Base-by-base conservation (phyloP, 2,888 invertebrate species). In the Napeogenes inachia region DNA sequence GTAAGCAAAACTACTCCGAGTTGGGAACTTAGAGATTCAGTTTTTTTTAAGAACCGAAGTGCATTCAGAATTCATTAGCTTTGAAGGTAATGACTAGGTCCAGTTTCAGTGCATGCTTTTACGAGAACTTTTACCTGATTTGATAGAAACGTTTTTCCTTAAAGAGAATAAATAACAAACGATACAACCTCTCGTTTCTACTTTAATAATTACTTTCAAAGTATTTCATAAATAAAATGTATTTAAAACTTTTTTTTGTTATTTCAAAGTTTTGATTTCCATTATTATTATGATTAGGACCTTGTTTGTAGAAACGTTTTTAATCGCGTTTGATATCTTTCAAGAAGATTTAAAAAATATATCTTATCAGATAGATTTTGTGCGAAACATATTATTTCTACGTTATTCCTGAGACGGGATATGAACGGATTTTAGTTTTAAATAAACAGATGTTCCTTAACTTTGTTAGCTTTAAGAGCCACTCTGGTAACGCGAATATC, bases 11-110 rank as follows among this genome's bases (percentile, higher is more conserved):
- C 82, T 86, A 83, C 81, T 80, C 75, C 76, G 84, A 87, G 81
- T 87, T 84, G 62, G 72, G 60, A 81, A 84, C 80, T 82, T 79
- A 81, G 77, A 76, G 77, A 73, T 77, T 70, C 70, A 80, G 82
- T 87, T 87, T 87, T 89, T 88, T 86, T 84, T 83, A 82, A 77
- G 80, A 82, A 82, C 79, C 78, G 76, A 78, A 81, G 77, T 81
- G 81, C 81, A 82, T 84, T 84, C 78, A 72, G 82, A 85, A 87
- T 89, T 89, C 84, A 88, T 89, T 88, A 87, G 80, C 79, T 80
- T 77, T 73, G 75, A 77, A 82, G 80, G 78, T 79, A 80, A 74
- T 73, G 71, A 74, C 71, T 73, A 70, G 78, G 75, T 81, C 76
- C 76, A 76, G 56, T 64, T 61, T 57, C 59, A 65, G 63, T 65